Conservation (phyloP, 2,888 invertebrate species). For the Acrobasis consociella region DNA sequence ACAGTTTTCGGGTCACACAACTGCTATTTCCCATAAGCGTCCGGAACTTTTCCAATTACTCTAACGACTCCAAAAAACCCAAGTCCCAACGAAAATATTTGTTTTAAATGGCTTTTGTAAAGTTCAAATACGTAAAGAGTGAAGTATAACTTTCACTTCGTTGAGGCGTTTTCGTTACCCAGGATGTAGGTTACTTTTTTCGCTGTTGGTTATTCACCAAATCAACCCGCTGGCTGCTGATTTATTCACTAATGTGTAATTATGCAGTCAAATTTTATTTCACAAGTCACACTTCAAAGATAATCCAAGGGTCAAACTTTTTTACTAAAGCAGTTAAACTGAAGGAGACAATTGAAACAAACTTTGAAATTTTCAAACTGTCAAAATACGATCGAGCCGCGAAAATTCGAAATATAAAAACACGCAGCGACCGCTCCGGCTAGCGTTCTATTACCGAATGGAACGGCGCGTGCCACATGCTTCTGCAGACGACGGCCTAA, state of each 20-base stretch:
- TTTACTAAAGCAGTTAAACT: slow-evolving; percentile 30
- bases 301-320: slow-evolving; percentile 30
- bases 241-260: slow-evolving; percentile 30
- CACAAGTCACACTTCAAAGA: slow-evolving; percentile 41
- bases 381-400: slow-evolving; percentile 70
- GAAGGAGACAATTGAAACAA: slow-evolving; percentile 31
- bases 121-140: slow-evolving; percentile 56
- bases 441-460: slow-evolving; percentile 75
- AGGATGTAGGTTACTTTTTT: slow-evolving; percentile 70
- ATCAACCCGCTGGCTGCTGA: slow-evolving; percentile 49
- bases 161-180: slow-evolving; percentile 54
- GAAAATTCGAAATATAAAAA: slow-evolving; percentile 47
- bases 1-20: slow-evolving; percentile 69
- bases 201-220: slow-evolving; percentile 54
- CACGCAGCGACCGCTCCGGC: slow-evolving; percentile 56
- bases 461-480: slow-evolving; percentile 78
- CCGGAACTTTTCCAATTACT: slow-evolving; percentile 72
- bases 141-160: slow-evolving; percentile 73
- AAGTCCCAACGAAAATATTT: slow-evolving; percentile 35
- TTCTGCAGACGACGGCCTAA: slow-evolving; percentile 52
- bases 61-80: slow-evolving; percentile 50
- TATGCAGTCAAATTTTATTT: slow-evolving; percentile 40
- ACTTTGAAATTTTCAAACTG: slow-evolving; percentile 49
- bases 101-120: slow-evolving; percentile 46
- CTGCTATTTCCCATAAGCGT: slow-evolving; percentile 66